Conservation (phyloP, 2,888 invertebrate species). For the Dryobotodes eremita region DNA sequence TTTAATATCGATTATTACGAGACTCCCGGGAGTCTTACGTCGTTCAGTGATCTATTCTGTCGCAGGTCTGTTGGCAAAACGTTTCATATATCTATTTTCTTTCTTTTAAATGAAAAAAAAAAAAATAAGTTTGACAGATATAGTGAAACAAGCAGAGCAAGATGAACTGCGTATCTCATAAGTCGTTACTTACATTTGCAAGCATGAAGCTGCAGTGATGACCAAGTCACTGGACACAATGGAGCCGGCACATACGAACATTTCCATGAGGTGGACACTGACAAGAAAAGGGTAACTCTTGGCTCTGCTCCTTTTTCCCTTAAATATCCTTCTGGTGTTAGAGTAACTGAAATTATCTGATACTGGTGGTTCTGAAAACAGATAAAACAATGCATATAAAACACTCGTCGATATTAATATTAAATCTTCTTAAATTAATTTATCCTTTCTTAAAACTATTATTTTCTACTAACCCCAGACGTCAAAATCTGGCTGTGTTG, state of each 20-base stretch:
- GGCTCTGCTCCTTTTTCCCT: slow-evolving; percentile 58
- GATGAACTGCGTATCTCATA: background rate
- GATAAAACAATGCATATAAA: background rate
- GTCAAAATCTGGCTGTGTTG: slow-evolving; percentile 23
- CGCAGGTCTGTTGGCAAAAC: background rate
- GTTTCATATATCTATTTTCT: background rate
- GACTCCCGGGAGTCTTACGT: background rate
- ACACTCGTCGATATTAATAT: background rate
- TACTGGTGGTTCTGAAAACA: slow-evolving; percentile 32
- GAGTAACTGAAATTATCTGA: slow-evolving; percentile 19
- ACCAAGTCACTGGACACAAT: slow-evolving; percentile 72
- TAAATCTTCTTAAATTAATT: background rate
- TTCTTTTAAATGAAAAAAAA: background rate
- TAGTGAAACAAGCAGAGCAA: background rate
- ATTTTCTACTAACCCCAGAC: slow-evolving; percentile 61
- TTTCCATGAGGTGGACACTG: slow-evolving; percentile 68
- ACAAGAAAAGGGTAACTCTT: slow-evolving; percentile 72
- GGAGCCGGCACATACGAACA: slow-evolving; percentile 73
- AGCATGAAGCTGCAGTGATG: slow-evolving; percentile 76
- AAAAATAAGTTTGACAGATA: too few relatives aligned
- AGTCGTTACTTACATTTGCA: slow-evolving; percentile 71
- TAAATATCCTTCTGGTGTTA: slow-evolving; percentile 67
- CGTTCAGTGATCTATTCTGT: background rate
- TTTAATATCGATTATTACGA: background rate
- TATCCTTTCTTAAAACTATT: background rate